These are phyloP conservation scores for Trichonephila inaurata DNA, from an alignment of 1,140 invertebrate genomes.

Conservation along the genomic window DNA sequence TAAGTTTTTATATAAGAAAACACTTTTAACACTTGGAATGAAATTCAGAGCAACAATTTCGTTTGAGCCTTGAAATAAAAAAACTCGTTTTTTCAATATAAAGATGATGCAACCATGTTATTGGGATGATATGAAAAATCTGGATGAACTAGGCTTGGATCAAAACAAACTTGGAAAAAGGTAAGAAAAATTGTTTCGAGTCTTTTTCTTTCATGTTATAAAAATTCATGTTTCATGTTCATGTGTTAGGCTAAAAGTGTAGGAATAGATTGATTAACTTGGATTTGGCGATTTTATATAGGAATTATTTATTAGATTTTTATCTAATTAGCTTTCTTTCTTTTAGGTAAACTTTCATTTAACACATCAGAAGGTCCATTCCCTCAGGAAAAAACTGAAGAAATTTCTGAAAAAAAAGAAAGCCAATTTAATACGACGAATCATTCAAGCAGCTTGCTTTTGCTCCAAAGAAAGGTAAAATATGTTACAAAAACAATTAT, in stretches of 20 bases:
- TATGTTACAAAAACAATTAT: too few species aligned
- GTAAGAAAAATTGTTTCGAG: background rate
- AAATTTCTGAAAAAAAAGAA: background rate
- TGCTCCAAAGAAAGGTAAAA: background rate
- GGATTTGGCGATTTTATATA: too few species aligned
- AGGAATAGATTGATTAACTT: too few species aligned
- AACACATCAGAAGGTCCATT: background rate
- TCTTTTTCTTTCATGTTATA: background rate
- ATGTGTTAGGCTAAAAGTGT: too few species aligned
- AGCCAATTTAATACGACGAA: background rate
- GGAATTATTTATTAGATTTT: background rate
- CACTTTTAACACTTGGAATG: too few species aligned
- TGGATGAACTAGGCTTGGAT: background rate
- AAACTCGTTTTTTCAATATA: background rate
- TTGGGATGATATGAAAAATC: background rate
- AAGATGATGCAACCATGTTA: background rate
- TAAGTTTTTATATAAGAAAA: too few species aligned
- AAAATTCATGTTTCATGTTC: background rate
- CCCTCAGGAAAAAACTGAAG: background rate
- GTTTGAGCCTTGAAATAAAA: too few species aligned
- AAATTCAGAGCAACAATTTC: too few species aligned
- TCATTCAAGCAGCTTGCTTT: conserved; percentile 12
- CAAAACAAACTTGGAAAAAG: background rate
- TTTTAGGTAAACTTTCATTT: background rate
- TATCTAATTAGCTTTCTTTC: background rate